phyloP scores from a whole-genome alignment of 2,113 vertebrate genomes.

The Otus sunia region DNA sequence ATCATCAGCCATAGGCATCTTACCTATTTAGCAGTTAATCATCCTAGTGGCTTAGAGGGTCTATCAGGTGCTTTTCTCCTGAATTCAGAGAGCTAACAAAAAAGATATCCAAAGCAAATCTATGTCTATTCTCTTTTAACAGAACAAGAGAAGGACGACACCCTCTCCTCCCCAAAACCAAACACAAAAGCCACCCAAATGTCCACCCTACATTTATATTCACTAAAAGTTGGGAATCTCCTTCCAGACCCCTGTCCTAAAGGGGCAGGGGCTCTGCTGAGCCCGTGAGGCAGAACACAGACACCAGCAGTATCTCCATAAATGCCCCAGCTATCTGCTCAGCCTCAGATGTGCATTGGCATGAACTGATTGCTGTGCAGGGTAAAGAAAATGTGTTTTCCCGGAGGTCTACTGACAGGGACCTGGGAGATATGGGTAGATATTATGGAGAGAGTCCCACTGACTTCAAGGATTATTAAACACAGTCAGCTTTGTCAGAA shows the following conservation, averaged over 20 bases:
- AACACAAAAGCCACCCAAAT: background rate
- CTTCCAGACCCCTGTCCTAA: background rate
- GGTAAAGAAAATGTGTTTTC: background rate
- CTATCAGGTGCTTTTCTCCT: background rate
- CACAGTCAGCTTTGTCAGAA: background rate
- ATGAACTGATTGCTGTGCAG: background rate
- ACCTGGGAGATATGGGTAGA: background rate
- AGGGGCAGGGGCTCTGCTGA: background rate
- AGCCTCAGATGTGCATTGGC: background rate
- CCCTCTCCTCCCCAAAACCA: background rate
- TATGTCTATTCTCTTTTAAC: background rate
- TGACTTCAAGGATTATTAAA: background rate
- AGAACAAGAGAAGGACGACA: background rate
- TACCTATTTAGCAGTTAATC: background rate
- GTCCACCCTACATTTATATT: background rate
- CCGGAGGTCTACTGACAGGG: background rate
- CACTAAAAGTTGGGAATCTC: background rate
- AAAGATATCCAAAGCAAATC: background rate
- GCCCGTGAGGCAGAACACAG: background rate
- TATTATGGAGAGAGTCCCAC: background rate
- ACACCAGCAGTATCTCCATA: background rate
- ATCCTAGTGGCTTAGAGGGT: background rate
- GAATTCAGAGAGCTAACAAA: background rate
- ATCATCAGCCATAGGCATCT: background rate
- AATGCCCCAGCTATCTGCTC: background rate